These are phyloP conservation scores for Brachionus rubens DNA, from an alignment of 1,140 invertebrate genomes.

Conservation along the genomic window DNA sequence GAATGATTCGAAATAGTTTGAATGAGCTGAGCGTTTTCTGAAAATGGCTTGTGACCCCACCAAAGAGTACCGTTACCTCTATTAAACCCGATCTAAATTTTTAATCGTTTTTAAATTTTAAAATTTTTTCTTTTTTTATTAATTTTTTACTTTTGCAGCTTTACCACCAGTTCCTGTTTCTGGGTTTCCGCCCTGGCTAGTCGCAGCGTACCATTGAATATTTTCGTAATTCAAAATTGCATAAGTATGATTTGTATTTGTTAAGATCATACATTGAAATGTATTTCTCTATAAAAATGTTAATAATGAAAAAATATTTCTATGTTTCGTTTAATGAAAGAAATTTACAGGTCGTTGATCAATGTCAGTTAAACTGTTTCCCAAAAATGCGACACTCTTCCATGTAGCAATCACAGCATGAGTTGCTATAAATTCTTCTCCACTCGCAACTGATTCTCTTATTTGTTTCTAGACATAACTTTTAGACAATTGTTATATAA, in stretches of 20 bases:
- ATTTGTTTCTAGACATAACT: constrained; percentile 26
- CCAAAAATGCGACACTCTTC: constrained; percentile 89
- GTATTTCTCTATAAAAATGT: constrained; percentile 74
- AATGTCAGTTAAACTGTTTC: constrained; percentile 48
- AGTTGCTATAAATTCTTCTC: constrained; percentile 80
- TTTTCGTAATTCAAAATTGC: constrained; percentile 87
- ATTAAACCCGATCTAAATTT: constrained; percentile 81
- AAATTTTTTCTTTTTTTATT: not conserved
- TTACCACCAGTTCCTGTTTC: constrained; percentile 42
- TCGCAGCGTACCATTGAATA: constrained; percentile 84
- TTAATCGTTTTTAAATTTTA: not conserved
- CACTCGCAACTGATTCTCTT: constrained; percentile 62
- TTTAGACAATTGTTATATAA: too few relatives aligned
- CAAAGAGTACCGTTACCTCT: constrained; percentile 87
- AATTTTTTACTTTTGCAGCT: constrained; percentile 14
- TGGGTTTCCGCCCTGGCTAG: constrained; percentile 63
- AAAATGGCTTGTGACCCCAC: constrained; percentile 59
- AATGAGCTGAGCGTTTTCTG: constrained; percentile 38
- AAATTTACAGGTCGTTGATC: constrained; percentile 66
- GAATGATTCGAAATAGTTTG: constrained; percentile 62
- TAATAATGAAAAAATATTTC: not conserved
- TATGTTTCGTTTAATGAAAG: not conserved
- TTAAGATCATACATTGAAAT: constrained; percentile 84
- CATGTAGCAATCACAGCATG: constrained; percentile 84
- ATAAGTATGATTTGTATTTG: constrained; percentile 76